Evolutionary conservation across 2,797 vertebrate genomes (phyloP).

Genomic region (Glyptemys insculpta): DNA sequence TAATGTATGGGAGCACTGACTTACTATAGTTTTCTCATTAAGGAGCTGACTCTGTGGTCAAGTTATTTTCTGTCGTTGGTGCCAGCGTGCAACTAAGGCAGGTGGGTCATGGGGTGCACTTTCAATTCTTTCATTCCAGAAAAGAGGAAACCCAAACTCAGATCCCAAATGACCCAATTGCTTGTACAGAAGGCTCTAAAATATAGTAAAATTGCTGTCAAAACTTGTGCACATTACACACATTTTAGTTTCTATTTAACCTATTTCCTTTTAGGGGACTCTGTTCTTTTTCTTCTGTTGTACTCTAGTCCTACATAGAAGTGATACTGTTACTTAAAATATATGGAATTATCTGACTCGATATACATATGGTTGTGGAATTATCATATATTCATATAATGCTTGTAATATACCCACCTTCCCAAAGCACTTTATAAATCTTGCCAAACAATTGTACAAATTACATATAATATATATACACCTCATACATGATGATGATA

Average conservation of each 20-base stretch:
- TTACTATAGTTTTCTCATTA: constrained; percentile 34
- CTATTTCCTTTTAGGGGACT: neutral
- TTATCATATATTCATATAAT: neutral
- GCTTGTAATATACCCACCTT: neutral
- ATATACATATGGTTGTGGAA: neutral
- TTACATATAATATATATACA: neutral
- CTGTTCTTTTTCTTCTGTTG: neutral
- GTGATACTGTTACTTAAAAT: neutral
- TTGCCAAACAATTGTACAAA: neutral
- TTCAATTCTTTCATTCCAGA: neutral
- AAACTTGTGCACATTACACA: neutral
- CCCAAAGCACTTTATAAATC: neutral
- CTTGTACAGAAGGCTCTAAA: neutral
- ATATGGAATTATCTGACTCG: neutral
- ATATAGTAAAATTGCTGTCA: neutral
- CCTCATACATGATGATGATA: neutral
- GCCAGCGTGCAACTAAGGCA: neutral
- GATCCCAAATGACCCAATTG: neutral
- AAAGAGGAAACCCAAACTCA: neutral
- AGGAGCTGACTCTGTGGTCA: neutral
- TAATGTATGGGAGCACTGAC: constrained; percentile 34
- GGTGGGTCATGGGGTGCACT: neutral
- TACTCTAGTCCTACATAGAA: neutral
- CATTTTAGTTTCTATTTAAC: neutral
- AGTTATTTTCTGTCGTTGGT: neutral